phyloP scores from a whole-genome alignment of 2,888 invertebrate genomes.

The Macrosiphum euphorbiae region DNA sequence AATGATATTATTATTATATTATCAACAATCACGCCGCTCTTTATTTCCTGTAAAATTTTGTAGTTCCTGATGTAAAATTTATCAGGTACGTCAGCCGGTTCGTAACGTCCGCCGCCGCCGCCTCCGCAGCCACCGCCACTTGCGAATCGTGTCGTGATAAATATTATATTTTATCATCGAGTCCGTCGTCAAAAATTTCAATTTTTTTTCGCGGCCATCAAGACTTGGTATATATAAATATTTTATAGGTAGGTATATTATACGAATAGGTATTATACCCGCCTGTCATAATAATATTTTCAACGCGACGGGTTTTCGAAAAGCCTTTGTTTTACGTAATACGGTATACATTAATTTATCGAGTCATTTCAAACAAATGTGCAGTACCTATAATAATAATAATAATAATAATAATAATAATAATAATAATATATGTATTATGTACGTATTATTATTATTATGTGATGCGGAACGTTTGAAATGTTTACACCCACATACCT shows the following conservation, averaged over 20 bases:
- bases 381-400: not conserved
- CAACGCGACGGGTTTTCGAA: not conserved
- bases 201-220: not conserved
- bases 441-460: not conserved
- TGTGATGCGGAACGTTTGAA: not conserved
- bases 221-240: not conserved
- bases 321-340: not conserved
- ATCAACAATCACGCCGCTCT: not conserved
- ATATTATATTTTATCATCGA: not conserved
- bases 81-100: not conserved
- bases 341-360: not conserved
- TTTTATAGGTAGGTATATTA: not conserved
- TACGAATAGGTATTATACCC: not conserved
- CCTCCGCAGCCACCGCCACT: too few species aligned
- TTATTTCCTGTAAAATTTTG: not conserved
- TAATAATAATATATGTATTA: too few species aligned
- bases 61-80: not conserved
- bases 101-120: not conserved
- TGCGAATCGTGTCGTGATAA: not conserved
- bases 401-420: too few species aligned
- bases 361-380: not conserved
- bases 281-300: not conserved
- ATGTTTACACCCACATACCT: not conserved
- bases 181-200: not conserved
- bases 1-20: not conserved